Evolutionary conservation across 2,113 vertebrate genomes (phyloP).

Genomic region (Aix galericulata): DNA sequence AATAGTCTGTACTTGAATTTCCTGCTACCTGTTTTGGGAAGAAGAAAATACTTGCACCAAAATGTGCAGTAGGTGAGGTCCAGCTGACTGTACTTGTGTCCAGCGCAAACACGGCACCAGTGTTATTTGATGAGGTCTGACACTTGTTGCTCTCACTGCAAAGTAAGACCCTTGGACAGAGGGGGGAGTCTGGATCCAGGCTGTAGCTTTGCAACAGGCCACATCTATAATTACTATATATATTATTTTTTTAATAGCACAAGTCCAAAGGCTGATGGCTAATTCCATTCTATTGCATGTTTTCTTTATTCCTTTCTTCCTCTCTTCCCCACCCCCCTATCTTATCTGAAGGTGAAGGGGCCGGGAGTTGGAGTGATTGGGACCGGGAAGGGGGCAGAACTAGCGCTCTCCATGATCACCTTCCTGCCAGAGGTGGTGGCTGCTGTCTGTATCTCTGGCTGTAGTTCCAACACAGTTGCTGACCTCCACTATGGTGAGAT

Average conservation of each 20-base stretch:
- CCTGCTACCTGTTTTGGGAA: neutral
- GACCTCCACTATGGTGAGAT: constrained; percentile 63
- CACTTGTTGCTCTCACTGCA: neutral
- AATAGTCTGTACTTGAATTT: neutral
- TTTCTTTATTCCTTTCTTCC: neutral
- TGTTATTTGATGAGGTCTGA: neutral
- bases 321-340: neutral
- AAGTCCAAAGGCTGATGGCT: neutral
- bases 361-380: constrained; percentile 76
- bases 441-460: constrained; percentile 73
- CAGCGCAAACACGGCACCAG: neutral
- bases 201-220: neutral
- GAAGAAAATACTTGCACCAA: neutral
- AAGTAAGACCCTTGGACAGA: neutral
- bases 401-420: constrained; percentile 76
- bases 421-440: constrained; percentile 76
- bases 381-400: constrained; percentile 76
- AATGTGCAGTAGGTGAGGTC: neutral
- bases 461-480: constrained; percentile 71
- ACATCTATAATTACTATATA: neutral
- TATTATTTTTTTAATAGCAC: neutral
- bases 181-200: neutral
- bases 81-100: neutral
- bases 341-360: constrained; percentile 69
- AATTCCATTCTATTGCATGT: constrained; percentile 3